phyloP scores from a whole-genome alignment of 37 sponge, comb jelly and placozoan genomes.

The Crambe crambe region DNA sequence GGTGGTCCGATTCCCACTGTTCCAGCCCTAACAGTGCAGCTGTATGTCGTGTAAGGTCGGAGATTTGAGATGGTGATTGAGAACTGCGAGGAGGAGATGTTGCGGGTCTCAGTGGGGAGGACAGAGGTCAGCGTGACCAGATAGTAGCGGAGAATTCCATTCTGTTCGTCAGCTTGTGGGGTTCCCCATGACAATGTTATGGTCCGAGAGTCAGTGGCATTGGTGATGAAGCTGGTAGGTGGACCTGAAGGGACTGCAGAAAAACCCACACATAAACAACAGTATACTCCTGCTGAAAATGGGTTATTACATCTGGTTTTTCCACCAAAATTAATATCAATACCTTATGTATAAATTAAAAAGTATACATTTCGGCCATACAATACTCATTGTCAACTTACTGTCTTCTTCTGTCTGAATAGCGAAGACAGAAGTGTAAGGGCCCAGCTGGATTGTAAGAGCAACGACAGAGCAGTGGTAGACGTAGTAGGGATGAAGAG shows the following conservation, averaged over 20 bases:
- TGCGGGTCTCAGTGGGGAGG: not conserved
- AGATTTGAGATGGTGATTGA: not conserved
- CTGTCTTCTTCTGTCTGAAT: constrained; percentile 26
- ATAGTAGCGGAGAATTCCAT: constrained; percentile 39
- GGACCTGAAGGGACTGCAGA: constrained; percentile 16
- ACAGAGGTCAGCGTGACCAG: not conserved
- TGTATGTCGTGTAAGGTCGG: constrained; percentile 23
- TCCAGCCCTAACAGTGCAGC: constrained; percentile 2
- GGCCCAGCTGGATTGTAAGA: constrained; percentile 37
- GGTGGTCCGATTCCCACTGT: constrained; percentile 11
- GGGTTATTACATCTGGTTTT: no score
- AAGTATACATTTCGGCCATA: no score
- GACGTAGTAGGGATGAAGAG: constrained; percentile 38
- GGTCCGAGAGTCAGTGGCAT: not conserved
- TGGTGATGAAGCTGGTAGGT: constrained; percentile 4
- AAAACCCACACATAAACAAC: not conserved
- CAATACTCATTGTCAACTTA: no score
- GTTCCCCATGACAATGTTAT: constrained; percentile 28
- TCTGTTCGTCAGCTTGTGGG: constrained; percentile 9
- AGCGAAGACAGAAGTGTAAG: constrained; percentile 24
- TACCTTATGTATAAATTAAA: no score
- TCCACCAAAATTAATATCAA: no score
- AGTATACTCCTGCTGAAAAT: no score
- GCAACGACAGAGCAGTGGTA: constrained; percentile 36
- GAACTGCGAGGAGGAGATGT: not conserved